Percentiles rank a stretch among this genome's conserved stretches.
These are phyloP conservation scores for Montipora foliosa DNA, from an alignment of 64 coral and sea anemone genomes.

Conservation along the genomic window DNA sequence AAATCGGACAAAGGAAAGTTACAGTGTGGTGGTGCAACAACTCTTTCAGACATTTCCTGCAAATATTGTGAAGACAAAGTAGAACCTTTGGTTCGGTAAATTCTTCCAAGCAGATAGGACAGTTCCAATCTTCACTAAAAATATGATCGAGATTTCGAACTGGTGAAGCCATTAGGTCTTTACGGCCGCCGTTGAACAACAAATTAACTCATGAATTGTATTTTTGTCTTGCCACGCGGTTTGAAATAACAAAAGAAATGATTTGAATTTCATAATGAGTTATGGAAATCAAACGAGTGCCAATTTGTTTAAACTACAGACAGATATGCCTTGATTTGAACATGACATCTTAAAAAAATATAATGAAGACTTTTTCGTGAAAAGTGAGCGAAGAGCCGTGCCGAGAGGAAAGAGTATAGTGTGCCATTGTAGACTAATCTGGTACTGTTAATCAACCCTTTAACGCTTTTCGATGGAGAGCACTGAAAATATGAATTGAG, in stretches of 20 bases:
- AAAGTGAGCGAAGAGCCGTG: too few species aligned
- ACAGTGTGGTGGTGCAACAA: slow-evolving; percentile 25
- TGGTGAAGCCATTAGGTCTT: slow-evolving; percentile 11
- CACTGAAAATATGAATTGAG: too few species aligned
- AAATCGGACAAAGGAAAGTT: slow-evolving; percentile 73
- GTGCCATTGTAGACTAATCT: too few species aligned
- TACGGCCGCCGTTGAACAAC: neutral
- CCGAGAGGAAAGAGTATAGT: too few species aligned
- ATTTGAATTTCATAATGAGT: slow-evolving; percentile 13
- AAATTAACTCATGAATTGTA: neutral
- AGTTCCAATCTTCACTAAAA: slow-evolving; percentile 55
- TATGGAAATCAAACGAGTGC: slow-evolving; percentile 4
- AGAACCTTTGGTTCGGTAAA: slow-evolving; percentile 73
- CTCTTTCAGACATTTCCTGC: slow-evolving; percentile 67
- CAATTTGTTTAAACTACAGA: too few species aligned
- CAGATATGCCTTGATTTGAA: too few species aligned
- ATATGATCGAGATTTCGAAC: slow-evolving; percentile 34
- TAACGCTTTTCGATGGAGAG: too few species aligned
- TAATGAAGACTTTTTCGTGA: too few species aligned
- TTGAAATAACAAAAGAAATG: slow-evolving; percentile 19
- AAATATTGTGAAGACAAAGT: slow-evolving; percentile 74
- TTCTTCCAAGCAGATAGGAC: slow-evolving; percentile 81
- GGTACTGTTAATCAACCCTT: too few species aligned
- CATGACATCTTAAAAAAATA: too few species aligned
- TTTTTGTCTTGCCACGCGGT: slow-evolving; percentile 20